phyloP scores from a whole-genome alignment of 2,797 vertebrate species.

The Garrulus glandarius region DNA sequence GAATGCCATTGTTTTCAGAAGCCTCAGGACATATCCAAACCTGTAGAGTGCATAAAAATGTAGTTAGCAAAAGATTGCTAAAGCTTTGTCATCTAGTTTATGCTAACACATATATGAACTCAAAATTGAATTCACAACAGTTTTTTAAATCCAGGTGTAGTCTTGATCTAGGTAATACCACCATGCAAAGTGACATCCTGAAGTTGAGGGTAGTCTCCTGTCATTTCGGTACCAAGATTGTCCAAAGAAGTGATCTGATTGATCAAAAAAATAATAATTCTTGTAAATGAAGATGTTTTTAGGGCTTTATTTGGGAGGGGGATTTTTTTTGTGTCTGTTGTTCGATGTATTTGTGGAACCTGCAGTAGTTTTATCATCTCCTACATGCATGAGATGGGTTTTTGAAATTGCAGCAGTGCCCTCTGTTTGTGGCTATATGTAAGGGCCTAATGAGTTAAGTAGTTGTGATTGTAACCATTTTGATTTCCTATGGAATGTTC shows the following conservation, averaged over 20 bases:
- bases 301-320: neutral
- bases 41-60: neutral
- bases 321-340: neutral
- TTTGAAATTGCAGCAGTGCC: neutral
- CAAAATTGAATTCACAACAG: neutral
- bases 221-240: neutral
- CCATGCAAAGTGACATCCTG: neutral
- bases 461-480: neutral
- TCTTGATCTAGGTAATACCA: neutral
- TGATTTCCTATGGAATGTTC: neutral
- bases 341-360: neutral
- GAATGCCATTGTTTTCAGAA: neutral
- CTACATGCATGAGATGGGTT: neutral
- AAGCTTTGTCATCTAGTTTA: neutral
- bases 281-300: neutral
- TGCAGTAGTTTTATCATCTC: neutral
- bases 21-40: neutral
- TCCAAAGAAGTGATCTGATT: neutral
- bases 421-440: neutral
- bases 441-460: neutral
- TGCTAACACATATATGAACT: neutral
- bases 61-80: neutral
- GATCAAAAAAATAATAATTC: neutral
- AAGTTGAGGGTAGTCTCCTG: neutral
- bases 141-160: neutral